Base-by-base conservation (phyloP, 2,888 invertebrate species). In the Saturnia pavonia region DNA sequence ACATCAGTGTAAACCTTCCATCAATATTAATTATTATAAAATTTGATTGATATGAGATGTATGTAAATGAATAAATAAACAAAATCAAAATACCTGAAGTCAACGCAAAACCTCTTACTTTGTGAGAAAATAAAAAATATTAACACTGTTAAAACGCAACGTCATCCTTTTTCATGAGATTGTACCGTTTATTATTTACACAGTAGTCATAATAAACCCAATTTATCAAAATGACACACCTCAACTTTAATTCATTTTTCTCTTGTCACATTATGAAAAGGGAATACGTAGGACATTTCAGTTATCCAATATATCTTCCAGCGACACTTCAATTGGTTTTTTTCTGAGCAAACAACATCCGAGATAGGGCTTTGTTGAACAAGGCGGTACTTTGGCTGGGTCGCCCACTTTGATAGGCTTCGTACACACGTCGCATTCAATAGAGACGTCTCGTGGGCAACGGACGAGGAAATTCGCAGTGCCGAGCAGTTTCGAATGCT, bases 381-480 rank as follows among this genome's bases (percentile, higher is more conserved):
- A 86, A 69, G 51, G 57, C 19, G 91, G 90, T 69, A 92, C 88
- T 88, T 89, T 90, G 27, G 83, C 82, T 19, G 90, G 90, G 69
- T 91, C 90, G 69, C 79, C 82, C 67, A 87, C 79, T 83, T 85
- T 88, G 40, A 85, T 75, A 25, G 77, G 78, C 54, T 79, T 74
- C 45, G 77, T 77, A 73, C 84, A 84, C 60, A 85, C 80, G 60
- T 88, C 85, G 75, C 86, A 91, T 78, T 88, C 89, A 70, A 92
- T 77, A 43, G 86, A 79, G 69, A 92, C 90, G 77, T 92, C 92
- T 65, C 83, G 87, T 27, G 91, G 88, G 75, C 83, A 85, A 77
- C 91, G 85, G 73, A 72, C 73, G 72, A 93, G 88, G 79, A 88
- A 93, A 85, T 91, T 92, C 68, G 91, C 74, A 74, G 91, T 85